Evolutionary conservation across 1,140 invertebrate genomes (phyloP).

Genomic region (Drosophila punjabiensis): DNA sequence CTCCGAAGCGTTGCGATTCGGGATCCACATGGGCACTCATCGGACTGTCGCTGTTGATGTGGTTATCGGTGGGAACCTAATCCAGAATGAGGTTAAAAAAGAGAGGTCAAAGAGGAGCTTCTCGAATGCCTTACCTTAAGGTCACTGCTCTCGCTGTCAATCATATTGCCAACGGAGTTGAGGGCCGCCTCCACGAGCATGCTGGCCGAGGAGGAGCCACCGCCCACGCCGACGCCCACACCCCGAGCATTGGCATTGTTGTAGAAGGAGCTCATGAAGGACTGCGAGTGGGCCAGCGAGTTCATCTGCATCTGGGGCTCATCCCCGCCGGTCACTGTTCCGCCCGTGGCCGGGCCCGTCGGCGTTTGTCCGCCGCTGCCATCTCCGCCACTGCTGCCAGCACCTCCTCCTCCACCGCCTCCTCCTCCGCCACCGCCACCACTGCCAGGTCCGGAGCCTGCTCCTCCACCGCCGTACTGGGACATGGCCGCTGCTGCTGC

Average conservation of each 20-base stretch:
- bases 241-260: slow-evolving; percentile 79
- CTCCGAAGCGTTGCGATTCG: slow-evolving; percentile 71
- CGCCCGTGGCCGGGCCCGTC: slow-evolving; percentile 35
- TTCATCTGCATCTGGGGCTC: slow-evolving; percentile 83
- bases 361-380: slow-evolving; percentile 32
- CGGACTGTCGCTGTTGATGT: slow-evolving; percentile 82
- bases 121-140: slow-evolving; percentile 58
- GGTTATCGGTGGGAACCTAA: slow-evolving; percentile 79
- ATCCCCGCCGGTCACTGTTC: slow-evolving; percentile 23
- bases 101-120: background rate
- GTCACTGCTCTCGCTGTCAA: slow-evolving; percentile 83
- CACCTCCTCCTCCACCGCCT: slow-evolving; percentile 13
- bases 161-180: slow-evolving; percentile 85
- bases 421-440: slow-evolving; percentile 2
- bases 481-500: slow-evolving; percentile 75
- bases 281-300: slow-evolving; percentile 78
- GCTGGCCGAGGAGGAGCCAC: slow-evolving; percentile 80
- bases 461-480: slow-evolving; percentile 61
- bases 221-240: slow-evolving; percentile 64
- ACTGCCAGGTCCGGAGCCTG: slow-evolving; percentile 5
- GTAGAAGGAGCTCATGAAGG: slow-evolving; percentile 85
- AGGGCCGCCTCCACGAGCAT: slow-evolving; percentile 85
- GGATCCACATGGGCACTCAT: slow-evolving; percentile 81
- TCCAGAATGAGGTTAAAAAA: background rate
- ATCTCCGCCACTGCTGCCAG: slow-evolving; percentile 6